Base-by-base conservation (phyloP, 2,797 vertebrate species). In the Falco cherrug region DNA sequence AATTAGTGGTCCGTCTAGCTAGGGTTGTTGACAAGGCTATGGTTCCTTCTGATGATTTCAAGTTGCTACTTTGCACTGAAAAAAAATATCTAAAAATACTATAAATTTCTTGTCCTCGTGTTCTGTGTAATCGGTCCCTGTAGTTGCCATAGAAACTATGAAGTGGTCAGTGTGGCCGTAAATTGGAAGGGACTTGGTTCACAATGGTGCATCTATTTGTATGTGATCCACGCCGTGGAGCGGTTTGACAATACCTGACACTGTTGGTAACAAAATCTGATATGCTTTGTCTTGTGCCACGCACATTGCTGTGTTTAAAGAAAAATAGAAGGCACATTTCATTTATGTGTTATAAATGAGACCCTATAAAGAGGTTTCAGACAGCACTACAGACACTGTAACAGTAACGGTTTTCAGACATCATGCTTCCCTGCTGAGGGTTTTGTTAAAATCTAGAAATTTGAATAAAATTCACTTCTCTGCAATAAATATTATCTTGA, bases 141-240 rank as follows among this genome's bases (percentile, higher is more conserved):
- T 59, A 51, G 84, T 94, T 97, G 67, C 87, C 73, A 91, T 89
- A 87, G 96, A 93, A 95, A 93, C 79, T 21, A 41, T n/a, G n/a
- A 81, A 93, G 61, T 87, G 96, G 89, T 93, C 90, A 94, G 39
- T 22, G 39, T 73, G 89, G 91, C 75, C 59, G 53, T 71, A 83
- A 83, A 69, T 74, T 87, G 59, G 81, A 87, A 45, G 33, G 37
- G 37, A 51, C 43, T 75, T 61, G 22, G 56, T 83, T 89, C 75
- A 41, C 53, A 43, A 22, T 50, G n/a, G 11, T 64, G 87, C 21
- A 37, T 84, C 73, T 91, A 33, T 89, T 83, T 89, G 47, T 54
- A 22, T 41, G 51, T 48, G 43, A 76, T 89, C 43, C 20, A 6
- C 2, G 9, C 81, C 84, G 50, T 54, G 73, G 61, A 85, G 59